These are phyloP conservation scores for Athalia circularis DNA, from an alignment of 2,888 invertebrate genomes.

Conservation along the genomic window DNA sequence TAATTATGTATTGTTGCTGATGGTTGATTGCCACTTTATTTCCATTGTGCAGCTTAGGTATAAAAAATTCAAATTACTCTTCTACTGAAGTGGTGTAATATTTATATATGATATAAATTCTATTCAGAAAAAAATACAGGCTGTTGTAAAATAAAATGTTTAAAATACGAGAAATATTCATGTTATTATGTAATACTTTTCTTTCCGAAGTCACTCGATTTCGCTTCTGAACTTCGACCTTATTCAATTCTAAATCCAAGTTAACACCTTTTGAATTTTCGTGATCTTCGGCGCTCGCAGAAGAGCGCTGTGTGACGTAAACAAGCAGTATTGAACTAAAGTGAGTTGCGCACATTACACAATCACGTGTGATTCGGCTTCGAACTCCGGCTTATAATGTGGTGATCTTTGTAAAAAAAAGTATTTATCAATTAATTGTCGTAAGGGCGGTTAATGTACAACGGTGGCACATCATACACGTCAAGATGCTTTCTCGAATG, in stretches of 20 bases:
- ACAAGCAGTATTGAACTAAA: too few species aligned
- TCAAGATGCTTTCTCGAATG: conserved; percentile 62
- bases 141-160: conserved; percentile 40
- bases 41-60: conserved; percentile 13
- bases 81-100: conserved; percentile 13
- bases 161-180: neutral
- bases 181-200: neutral
- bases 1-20: neutral
- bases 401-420: neutral
- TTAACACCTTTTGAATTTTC: too few species aligned
- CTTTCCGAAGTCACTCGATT: neutral
- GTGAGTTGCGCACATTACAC: too few species aligned
- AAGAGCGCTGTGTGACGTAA: too few species aligned
- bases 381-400: neutral
- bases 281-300: too few species aligned
- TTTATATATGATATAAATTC: conserved; percentile 36
- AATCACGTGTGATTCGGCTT: conserved; percentile 1
- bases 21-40: conserved; percentile 17
- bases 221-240: neutral
- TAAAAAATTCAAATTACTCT: neutral
- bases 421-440: neutral
- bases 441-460: neutral
- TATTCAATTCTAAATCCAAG: too few species aligned
- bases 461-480: neutral
- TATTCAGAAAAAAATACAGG: conserved; percentile 22